Base-by-base conservation (phyloP, 2,888 invertebrate genomes). In the Piscicola geometra region DNA sequence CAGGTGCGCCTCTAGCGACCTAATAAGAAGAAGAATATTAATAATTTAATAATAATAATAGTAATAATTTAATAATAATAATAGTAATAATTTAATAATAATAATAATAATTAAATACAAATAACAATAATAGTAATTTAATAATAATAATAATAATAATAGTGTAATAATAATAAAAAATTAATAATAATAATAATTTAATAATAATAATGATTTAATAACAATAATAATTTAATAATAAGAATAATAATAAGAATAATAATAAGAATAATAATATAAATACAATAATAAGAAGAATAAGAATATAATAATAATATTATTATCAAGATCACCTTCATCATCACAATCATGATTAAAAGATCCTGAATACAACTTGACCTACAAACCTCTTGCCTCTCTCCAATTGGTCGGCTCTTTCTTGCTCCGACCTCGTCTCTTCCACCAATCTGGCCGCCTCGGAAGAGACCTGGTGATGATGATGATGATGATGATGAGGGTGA, bases 391-490 rank as follows among this genome's bases (percentile, higher is more conserved):
- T 71, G 60, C 50, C 36, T 72, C 76, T 60, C 25, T 76, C 76
- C 71, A 72, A 15, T 32, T 72, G 76, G 33, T 76, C 76, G 32
- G 33, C 64, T n/a, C 69, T 71, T 32, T 76, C 76, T 21, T 76
- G 76, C 41, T 64, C 67, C 35, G 71, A 71, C 35, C 76, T 47
- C 18, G 72, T 36, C 47, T 76, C 76, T 33, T 76, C 76, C n/a
- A 71, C 72, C 41, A 75, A 60, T 21, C 75, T 30, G 30, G 50
- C 50, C 21, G 50, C 50, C 21, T 47, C 50, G 9, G 50, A 15
- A 47, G 50, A 47, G 9, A 47, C 50, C 50, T 47, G 9, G 21
- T 47, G 21, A 21, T 15, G 9, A 15, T 9, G 50, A 47, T 47
- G 50, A 47, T 47, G 50, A 47, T 15, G 12, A 15, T 47, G 12